Conservation (phyloP, 1,140 invertebrate species). For the Phymorhynchus buccinoides region DNA sequence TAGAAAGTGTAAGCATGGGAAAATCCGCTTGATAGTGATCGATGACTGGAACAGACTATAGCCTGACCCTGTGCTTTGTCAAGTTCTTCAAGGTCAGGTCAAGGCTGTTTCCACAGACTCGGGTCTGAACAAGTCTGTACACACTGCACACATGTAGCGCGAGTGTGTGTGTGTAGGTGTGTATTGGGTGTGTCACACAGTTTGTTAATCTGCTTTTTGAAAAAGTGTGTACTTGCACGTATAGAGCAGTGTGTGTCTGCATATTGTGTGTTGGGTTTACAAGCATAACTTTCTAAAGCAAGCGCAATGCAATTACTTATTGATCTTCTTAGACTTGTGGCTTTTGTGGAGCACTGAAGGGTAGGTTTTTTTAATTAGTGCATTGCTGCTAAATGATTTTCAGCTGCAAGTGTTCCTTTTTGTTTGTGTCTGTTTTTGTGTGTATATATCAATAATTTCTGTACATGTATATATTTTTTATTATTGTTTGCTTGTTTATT, state of each 20-base stretch:
- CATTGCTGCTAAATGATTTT: not conserved
- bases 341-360: not conserved
- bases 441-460: not conserved
- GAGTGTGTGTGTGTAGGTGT: not conserved
- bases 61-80: not conserved
- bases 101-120: not conserved
- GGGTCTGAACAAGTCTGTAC: not conserved
- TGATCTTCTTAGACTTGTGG: no score
- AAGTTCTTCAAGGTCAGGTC: not conserved
- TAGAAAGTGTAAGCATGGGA: not conserved
- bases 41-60: not conserved
- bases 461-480: no score
- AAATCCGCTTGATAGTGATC: no score
- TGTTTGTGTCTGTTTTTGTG: not conserved
- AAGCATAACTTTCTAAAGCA: no score
- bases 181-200: not conserved
- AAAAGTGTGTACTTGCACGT: no score
- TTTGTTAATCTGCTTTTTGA: no score
- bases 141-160: not conserved
- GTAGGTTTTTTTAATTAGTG: not conserved
- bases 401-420: not conserved
- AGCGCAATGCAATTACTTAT: no score
- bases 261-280: not conserved
- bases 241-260: no score
- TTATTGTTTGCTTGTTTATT: not conserved